These are phyloP conservation scores for Aplidium turbinatum DNA, from an alignment of 23 tunicate genomes.

Conservation along the genomic window DNA sequence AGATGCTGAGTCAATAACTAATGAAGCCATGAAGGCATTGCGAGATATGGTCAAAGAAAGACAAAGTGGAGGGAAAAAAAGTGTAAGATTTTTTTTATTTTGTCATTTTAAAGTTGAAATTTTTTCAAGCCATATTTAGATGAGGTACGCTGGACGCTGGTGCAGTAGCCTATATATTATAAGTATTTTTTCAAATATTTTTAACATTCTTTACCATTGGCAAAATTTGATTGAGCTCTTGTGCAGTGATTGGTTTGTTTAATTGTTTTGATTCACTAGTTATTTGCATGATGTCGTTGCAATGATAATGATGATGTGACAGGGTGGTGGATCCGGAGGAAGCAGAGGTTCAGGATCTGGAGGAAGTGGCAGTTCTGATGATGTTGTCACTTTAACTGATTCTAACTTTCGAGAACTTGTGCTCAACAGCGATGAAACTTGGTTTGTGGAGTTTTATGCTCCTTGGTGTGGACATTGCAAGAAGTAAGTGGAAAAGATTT, in stretches of 20 bases:
- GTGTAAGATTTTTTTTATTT: not conserved
- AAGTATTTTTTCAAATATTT: too few species aligned
- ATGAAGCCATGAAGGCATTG: constrained; percentile 77
- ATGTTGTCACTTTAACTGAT: constrained; percentile 92
- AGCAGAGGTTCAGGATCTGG: constrained; percentile 26
- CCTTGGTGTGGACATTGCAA: constrained; percentile 99
- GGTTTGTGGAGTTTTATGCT: constrained; percentile 98
- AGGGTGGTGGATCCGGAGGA: constrained; percentile 43
- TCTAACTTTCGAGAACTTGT: constrained; percentile 85
- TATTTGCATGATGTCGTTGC: too few species aligned
- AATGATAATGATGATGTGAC: too few species aligned
- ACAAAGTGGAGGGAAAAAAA: constrained; percentile 59
- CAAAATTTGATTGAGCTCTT: too few species aligned
- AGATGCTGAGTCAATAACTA: constrained; percentile 63
- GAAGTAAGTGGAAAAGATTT: constrained; percentile 58
- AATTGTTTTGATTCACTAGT: not conserved
- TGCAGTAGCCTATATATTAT: too few species aligned
- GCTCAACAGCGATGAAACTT: constrained; percentile 85
- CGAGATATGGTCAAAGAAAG: constrained; percentile 74
- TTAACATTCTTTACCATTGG: too few species aligned
- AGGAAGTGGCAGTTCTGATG: constrained; percentile 54
- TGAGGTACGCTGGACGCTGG: too few species aligned
- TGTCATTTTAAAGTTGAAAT: too few species aligned
- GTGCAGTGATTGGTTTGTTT: not conserved
- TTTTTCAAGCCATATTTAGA: too few species aligned